phyloP scores from a whole-genome alignment of 1,140 invertebrate genomes.

The Radopholus similis region DNA sequence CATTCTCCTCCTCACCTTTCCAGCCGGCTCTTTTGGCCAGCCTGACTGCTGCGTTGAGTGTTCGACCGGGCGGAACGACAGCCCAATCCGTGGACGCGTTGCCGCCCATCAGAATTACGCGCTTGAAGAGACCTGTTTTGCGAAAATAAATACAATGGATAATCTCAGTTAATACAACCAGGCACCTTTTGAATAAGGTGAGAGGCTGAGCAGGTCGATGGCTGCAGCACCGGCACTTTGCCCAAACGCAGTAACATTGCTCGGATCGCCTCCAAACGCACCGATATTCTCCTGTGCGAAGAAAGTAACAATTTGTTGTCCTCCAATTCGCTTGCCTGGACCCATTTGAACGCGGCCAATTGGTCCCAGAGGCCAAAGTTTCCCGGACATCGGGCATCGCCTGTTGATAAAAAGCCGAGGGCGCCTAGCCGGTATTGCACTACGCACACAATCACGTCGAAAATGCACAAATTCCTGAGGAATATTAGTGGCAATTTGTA shows the following conservation, averaged over 20 bases:
- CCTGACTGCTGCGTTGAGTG: constrained; percentile 26
- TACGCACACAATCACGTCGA: constrained; percentile 87
- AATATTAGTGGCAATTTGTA: not conserved
- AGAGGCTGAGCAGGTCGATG: constrained; percentile 41
- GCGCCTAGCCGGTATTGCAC: constrained; percentile 92
- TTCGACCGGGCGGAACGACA: constrained; percentile 12
- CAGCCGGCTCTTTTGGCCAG: constrained; percentile 32
- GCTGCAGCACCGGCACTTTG: constrained; percentile 69
- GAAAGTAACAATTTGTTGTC: not conserved
- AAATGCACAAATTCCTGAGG: constrained; percentile 65
- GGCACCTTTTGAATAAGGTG: constrained; percentile 27
- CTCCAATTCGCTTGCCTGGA: constrained; percentile 64
- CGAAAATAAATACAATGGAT: not conserved
- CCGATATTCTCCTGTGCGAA: constrained; percentile 19
- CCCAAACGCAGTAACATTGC: constrained; percentile 66
- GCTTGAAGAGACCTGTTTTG: constrained; percentile 27
- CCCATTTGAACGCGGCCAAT: constrained; percentile 82
- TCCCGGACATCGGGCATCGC: constrained; percentile 81
- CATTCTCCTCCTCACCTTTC: constrained; percentile 28
- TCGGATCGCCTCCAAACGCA: constrained; percentile 61
- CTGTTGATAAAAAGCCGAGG: constrained; percentile 64
- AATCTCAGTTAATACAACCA: not conserved
- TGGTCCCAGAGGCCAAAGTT: constrained; percentile 85
- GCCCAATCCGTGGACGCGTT: constrained; percentile 40
- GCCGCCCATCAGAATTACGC: constrained; percentile 43